A percentile compares a stretch with the other conserved stretches of the same genome.
Evolutionary conservation across 2,797 vertebrate species (phyloP).

Genomic region (Uromys caudimaculatus): DNA sequence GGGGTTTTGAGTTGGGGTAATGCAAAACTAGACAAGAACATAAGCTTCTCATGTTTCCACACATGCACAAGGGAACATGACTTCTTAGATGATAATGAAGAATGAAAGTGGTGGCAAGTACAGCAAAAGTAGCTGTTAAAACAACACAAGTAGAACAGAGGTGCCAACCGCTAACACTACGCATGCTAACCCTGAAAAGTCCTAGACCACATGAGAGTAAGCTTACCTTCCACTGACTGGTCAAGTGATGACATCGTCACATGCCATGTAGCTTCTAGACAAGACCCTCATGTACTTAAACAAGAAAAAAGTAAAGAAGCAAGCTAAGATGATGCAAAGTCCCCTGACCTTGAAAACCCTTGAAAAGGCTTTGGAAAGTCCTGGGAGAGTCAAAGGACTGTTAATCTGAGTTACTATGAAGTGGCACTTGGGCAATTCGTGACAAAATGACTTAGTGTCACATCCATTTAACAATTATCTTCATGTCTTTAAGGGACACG

Average conservation of each 20-base stretch:
- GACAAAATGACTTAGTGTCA: neutral
- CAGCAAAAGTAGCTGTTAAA: neutral
- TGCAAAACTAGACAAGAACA: neutral
- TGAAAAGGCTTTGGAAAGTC: neutral
- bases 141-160: neutral
- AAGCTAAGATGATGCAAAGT: neutral
- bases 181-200: neutral
- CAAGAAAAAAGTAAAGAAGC: neutral
- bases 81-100: neutral
- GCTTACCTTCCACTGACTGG: neutral
- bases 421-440: neutral
- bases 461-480: constrained; percentile 20
- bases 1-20: neutral
- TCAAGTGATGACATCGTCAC: neutral
- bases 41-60: neutral
- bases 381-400: neutral
- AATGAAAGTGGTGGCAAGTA: neutral
- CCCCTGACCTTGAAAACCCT: neutral
- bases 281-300: neutral
- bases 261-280: neutral
- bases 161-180: neutral
- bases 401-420: neutral
- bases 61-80: neutral
- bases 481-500: neutral
- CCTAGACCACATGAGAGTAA: neutral